Evolutionary conservation across 2,797 vertebrate species (phyloP).

Genomic region (Benthosema pterotum): DNA sequence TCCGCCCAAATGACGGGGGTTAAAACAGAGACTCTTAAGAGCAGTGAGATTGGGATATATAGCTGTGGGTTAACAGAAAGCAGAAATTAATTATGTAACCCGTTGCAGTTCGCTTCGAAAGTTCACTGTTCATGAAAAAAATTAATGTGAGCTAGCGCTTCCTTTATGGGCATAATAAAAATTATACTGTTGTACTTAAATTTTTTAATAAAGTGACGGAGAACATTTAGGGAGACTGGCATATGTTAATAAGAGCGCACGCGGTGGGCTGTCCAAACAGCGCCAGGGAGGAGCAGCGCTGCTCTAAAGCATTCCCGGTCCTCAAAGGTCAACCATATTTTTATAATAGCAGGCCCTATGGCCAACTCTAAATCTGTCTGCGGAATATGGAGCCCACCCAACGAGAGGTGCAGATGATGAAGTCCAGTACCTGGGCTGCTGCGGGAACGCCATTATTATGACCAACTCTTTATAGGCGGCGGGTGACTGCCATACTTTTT

Average conservation of each 20-base stretch:
- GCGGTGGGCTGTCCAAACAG: slow-evolving; percentile 64
- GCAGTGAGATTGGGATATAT: slow-evolving; percentile 50
- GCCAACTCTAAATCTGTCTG: slow-evolving; percentile 75
- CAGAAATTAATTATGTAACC: slow-evolving; percentile 89
- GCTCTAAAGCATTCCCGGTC: slow-evolving; percentile 56
- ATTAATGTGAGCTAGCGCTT: slow-evolving; percentile 85
- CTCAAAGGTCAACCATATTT: slow-evolving; percentile 83
- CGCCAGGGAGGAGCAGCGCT: slow-evolving; percentile 42
- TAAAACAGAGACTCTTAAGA: slow-evolving; percentile 36
- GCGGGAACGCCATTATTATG: slow-evolving; percentile 45
- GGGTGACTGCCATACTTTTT: slow-evolving; percentile 21
- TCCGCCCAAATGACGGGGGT: slow-evolving; percentile 6
- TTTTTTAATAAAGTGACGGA: slow-evolving; percentile 92
- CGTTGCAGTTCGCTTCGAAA: slow-evolving; percentile 83
- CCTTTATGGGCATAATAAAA: slow-evolving; percentile 91
- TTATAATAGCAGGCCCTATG: slow-evolving; percentile 72
- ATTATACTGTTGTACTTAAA: slow-evolving; percentile 91
- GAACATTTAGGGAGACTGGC: slow-evolving; percentile 91
- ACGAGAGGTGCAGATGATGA: slow-evolving; percentile 50
- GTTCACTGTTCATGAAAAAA: slow-evolving; percentile 89
- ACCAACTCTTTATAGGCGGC: slow-evolving; percentile 57
- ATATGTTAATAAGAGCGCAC: slow-evolving; percentile 82
- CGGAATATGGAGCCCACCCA: slow-evolving; percentile 48
- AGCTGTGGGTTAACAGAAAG: slow-evolving; percentile 71
- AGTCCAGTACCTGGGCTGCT: slow-evolving; percentile 41